Conservation (phyloP, 1,140 invertebrate species). For the Fopius arisanus region DNA sequence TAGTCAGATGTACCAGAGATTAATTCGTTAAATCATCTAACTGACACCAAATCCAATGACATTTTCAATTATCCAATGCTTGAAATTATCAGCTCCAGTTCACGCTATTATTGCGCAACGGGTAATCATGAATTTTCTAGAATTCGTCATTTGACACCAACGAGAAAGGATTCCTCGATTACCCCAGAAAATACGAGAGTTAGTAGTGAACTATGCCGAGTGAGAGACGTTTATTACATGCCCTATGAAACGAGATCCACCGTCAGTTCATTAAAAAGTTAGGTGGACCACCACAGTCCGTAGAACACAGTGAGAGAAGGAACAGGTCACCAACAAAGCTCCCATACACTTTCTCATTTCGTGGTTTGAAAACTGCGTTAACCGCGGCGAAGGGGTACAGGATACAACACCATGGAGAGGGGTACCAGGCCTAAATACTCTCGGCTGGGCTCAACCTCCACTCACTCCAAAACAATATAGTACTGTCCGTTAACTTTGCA, state of each 20-base stretch:
- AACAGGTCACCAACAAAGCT: slow-evolving; percentile 16
- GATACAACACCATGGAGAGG: not conserved
- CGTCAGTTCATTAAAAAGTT: slow-evolving; percentile 53
- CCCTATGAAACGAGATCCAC: slow-evolving; percentile 47
- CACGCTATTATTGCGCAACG: no score
- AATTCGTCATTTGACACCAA: no score
- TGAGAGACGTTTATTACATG: slow-evolving; percentile 33
- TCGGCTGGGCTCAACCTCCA: slow-evolving; percentile 35
- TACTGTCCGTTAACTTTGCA: slow-evolving; percentile 47
- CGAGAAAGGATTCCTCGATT: no score
- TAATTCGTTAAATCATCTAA: no score
- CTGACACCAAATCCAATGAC: no score
- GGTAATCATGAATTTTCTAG: no score
- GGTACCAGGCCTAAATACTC: slow-evolving; percentile 48
- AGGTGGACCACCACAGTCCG: slow-evolving; percentile 14
- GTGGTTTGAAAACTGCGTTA: slow-evolving; percentile 49
- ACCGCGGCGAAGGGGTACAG: slow-evolving; percentile 16
- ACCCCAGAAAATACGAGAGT: not conserved
- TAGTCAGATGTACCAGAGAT: no score
- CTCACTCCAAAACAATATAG: slow-evolving; percentile 49
- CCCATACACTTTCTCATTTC: slow-evolving; percentile 48
- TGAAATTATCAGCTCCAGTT: no score
- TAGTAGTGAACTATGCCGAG: not conserved
- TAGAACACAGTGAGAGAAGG: not conserved
- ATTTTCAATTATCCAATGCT: no score